Base-by-base conservation (phyloP, 2,888 invertebrate species). In the Tachina lurida region DNA sequence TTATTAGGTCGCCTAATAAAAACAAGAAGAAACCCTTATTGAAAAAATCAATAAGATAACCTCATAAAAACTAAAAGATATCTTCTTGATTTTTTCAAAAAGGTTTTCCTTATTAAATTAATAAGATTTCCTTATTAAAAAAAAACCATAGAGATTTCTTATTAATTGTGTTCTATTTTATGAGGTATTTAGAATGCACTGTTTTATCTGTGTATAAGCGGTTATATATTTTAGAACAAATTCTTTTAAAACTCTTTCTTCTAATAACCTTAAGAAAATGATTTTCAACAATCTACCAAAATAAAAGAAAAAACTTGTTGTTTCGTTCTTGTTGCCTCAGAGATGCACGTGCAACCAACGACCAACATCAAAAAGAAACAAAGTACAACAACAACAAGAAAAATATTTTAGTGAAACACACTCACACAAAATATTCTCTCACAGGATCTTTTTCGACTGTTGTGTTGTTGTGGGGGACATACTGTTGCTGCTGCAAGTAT, bases 281-380 rank as follows among this genome's bases (percentile, higher is more conserved):
- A 62, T 70, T 76, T 41, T 76, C 49, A 70, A 22, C 17, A 76
- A 73, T 65, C 56, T 45, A 68, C 68, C 45, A 45, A 31, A 67
- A 67, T 52, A 52, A 60, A 70, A 81, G 45, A 45, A 70, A 68
- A 73, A 73, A 19, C 47, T 60, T 77, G 47, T 41, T 73, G 45
- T 56, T 54, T 65, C 39, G 22, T 71, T 49, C 45, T 52, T 22
- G 8, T 68, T 76, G 63, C 70, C 82, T 68, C 12, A 77, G 60
- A 77, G 77, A 73, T 84, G 83, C 83, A 86, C 86, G 86, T 86
- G 86, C 86, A 86, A 83, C 78, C 86, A 86, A 80, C 78, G 58
- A 70, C 74, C 71, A 80, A 80, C 7, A 60, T 45, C 19, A 43
- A 79, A 77, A 41, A 67, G 22, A 62, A 60, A 58, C 19, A n/a